A percentile compares a stretch with the other conserved stretches of the same genome.
These are phyloP conservation scores for Tubulanus polymorphus DNA, from an alignment of 2,888 invertebrate species.

Conservation along the genomic window DNA sequence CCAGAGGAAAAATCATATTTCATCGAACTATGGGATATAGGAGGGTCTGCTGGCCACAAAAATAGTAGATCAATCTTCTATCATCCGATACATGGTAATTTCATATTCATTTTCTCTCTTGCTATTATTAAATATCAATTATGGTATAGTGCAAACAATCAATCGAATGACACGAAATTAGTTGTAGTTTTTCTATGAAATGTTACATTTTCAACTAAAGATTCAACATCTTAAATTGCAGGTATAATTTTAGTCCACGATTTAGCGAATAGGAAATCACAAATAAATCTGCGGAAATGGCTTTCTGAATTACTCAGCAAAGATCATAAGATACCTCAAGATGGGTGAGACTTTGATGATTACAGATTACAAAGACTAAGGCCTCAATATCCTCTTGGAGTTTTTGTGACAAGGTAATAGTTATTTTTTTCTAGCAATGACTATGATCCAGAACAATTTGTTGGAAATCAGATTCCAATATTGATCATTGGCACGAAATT, in stretches of 20 bases:
- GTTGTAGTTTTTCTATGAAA: not conserved
- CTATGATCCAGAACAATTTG: conserved; percentile 54
- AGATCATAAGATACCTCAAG: conserved; percentile 30
- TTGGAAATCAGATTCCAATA: conserved; percentile 73
- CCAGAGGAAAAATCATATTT: conserved; percentile 86
- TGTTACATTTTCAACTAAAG: not conserved
- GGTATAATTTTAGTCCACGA: conserved; percentile 94
- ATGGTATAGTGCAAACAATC: too few species aligned
- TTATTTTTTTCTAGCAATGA: conserved; percentile 30
- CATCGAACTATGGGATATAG: conserved; percentile 95
- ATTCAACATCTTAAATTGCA: conserved; percentile 42
- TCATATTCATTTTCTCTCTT: too few species aligned
- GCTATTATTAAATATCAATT: too few species aligned
- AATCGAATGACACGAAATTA: too few species aligned
- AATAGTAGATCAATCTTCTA: conserved; percentile 93
- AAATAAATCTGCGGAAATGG: conserved; percentile 90
- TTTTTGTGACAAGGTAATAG: not conserved
- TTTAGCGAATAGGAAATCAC: conserved; percentile 91
- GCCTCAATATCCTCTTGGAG: not conserved
- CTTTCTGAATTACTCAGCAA: conserved; percentile 79
- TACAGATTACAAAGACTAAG: not conserved
- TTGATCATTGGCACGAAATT: conserved; percentile 91
- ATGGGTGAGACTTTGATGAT: conserved; percentile 34
- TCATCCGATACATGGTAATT: conserved; percentile 80
- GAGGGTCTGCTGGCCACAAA: conserved; percentile 88